These are phyloP conservation scores for Cosmorhoe ocellata DNA, from an alignment of 2,888 invertebrate genomes.

Conservation along the genomic window DNA sequence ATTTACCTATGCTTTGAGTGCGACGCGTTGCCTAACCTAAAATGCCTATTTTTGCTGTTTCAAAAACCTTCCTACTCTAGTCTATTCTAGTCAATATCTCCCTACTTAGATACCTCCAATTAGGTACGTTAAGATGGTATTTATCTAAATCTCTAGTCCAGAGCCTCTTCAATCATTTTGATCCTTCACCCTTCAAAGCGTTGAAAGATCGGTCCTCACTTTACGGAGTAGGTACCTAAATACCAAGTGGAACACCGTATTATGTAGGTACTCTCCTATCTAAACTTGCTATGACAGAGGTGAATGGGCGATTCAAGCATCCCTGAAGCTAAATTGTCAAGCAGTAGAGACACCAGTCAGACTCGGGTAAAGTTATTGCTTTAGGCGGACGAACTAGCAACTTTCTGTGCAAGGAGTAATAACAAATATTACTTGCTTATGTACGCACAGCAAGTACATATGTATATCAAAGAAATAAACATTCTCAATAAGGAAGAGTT, in stretches of 20 bases:
- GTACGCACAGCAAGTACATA: too few relatives aligned
- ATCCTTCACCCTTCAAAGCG: not conserved
- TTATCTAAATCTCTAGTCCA: too few relatives aligned
- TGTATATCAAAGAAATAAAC: too few relatives aligned
- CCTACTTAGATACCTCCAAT: too few relatives aligned
- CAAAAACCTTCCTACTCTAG: too few relatives aligned
- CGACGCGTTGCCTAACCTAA: too few relatives aligned
- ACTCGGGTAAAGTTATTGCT: slow-evolving; percentile 9
- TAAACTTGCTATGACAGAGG: slow-evolving; percentile 2
- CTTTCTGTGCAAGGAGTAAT: not conserved
- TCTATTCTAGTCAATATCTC: too few relatives aligned
- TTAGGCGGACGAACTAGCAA: not conserved
- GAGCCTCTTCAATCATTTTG: not conserved
- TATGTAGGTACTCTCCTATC: not conserved
- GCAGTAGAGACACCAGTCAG: slow-evolving; percentile 9
- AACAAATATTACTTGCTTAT: too few relatives aligned
- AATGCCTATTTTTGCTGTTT: too few relatives aligned
- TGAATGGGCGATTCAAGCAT: slow-evolving; percentile 7
- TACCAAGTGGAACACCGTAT: not conserved
- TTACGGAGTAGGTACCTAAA: not conserved
- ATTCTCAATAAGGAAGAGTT: too few relatives aligned
- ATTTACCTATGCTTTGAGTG: too few relatives aligned
- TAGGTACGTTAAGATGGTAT: too few relatives aligned
- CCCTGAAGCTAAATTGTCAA: slow-evolving; percentile 8
- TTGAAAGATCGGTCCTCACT: not conserved